These are phyloP conservation scores for Onychomys leucogaster DNA, from an alignment of 2,797 vertebrate genomes.

Conservation along the genomic window DNA sequence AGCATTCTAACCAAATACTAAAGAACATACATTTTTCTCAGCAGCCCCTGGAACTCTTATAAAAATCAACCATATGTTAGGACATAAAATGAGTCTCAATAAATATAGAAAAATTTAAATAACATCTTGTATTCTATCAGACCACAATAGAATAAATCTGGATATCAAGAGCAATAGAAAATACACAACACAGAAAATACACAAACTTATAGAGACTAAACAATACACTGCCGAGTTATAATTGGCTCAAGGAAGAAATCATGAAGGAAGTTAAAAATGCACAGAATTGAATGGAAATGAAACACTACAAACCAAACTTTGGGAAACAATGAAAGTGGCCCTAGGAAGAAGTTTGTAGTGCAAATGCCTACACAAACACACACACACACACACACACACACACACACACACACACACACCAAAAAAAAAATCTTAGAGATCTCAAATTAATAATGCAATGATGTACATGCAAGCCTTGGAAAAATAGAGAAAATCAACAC, in stretches of 20 bases:
- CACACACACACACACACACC: no score
- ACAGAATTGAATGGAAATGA: not conserved
- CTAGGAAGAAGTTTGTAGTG: not conserved
- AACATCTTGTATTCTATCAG: not conserved
- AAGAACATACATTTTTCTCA: not conserved
- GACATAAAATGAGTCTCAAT: not conserved
- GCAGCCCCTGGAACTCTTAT: not conserved
- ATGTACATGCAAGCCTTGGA: not conserved
- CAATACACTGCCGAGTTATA: not conserved
- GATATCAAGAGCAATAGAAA: not conserved
- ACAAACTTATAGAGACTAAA: not conserved
- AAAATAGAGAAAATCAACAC: not conserved
- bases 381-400: no score
- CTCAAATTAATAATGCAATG: not conserved
- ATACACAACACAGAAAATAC: not conserved
- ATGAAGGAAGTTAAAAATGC: not conserved
- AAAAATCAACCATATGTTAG: not conserved
- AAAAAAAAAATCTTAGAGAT: not conserved
- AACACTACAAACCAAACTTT: not conserved
- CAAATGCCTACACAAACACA: not conserved
- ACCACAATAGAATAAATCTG: not conserved
- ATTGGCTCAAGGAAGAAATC: not conserved
- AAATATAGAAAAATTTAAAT: not conserved
- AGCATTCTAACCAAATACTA: not conserved
- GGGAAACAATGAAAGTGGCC: not conserved